Conservation (phyloP, 2,797 vertebrate genomes). For the Rallus crepitans region DNA sequence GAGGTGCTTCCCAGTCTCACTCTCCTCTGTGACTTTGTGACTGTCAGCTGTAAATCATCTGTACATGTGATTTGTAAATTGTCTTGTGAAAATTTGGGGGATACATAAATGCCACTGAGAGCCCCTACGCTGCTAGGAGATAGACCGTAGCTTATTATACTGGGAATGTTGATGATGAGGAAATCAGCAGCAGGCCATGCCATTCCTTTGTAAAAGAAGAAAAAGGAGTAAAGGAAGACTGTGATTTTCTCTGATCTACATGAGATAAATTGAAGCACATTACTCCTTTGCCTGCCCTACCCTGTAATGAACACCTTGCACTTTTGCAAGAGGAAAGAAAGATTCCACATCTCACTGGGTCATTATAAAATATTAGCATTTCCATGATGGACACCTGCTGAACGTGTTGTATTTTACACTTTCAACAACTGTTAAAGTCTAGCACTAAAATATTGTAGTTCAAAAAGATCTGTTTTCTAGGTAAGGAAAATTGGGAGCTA, state of each 20-base stretch:
- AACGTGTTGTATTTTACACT: not conserved
- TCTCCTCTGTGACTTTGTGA: not conserved
- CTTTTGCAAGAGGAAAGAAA: not conserved
- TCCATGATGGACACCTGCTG: not conserved
- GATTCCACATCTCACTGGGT: not conserved
- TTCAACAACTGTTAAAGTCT: constrained; percentile 1
- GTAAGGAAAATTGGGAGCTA: not conserved
- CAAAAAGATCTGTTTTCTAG: not conserved
- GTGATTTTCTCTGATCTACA: not conserved
- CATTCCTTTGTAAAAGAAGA: not conserved
- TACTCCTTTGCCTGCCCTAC: not conserved
- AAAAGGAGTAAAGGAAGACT: not conserved
- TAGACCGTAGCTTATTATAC: not conserved
- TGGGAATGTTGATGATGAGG: not conserved
- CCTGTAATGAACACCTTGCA: not conserved
- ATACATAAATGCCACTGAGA: not conserved
- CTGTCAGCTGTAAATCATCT: not conserved
- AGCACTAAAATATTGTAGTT: not conserved
- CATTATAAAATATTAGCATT: not conserved
- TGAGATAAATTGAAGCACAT: not conserved
- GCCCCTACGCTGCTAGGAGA: not conserved
- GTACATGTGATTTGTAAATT: not conserved
- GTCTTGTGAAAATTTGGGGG: not conserved
- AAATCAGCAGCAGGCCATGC: not conserved
- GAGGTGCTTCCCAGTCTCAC: not conserved